Base-by-base conservation (phyloP, 2,797 vertebrate genomes). In the Sebastes wilsoni region DNA sequence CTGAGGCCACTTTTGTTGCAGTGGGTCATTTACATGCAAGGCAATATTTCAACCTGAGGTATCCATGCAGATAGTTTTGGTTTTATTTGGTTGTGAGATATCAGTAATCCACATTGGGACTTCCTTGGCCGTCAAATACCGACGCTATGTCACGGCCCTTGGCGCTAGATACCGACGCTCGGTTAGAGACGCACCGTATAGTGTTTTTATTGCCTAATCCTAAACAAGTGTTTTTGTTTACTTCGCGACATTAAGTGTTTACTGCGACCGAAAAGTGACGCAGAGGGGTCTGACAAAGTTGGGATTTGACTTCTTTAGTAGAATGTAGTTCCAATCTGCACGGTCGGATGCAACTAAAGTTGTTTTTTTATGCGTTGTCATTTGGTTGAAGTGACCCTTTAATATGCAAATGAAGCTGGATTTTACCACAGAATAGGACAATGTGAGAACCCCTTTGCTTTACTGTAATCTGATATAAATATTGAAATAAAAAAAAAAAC, bases 1-100 rank as follows among this genome's bases (percentile, higher is more conserved):
- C 36, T 2, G 42, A 77, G 67, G 72, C 59, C 69, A 56, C 42
- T 11, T 66, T 25, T 65, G 56, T 75, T 52, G 34, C 56, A 20
- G 8, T 4, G 11, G 72, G 14, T 75, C 27, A 58, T 58, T 78
- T 49, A 59, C 60, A 71, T 36, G 55, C 66, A 83, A 78, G 71
- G 75, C 72, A 67, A 32, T 34, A 13, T 22, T 72, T 61, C 8
- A 49, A 30, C 32, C 49, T 49, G 13, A 30, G 13, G 28, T 5
- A 36, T 52, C n/a, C 3, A 23, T 32, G 60, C 10, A 30, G 32
- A 58, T 23, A 64, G 12, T 27, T 54, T 27, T 2, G 22, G 22
- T 56, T 56, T 34, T n/a, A 2, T 56, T n/a, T n/a, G 25, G 54
- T 28, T 36, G 6, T 52, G n/a, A 20, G 38, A 28, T 8, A 27